Conservation (phyloP, 2,113 vertebrate species). For the Sylvicapra grimmia region DNA sequence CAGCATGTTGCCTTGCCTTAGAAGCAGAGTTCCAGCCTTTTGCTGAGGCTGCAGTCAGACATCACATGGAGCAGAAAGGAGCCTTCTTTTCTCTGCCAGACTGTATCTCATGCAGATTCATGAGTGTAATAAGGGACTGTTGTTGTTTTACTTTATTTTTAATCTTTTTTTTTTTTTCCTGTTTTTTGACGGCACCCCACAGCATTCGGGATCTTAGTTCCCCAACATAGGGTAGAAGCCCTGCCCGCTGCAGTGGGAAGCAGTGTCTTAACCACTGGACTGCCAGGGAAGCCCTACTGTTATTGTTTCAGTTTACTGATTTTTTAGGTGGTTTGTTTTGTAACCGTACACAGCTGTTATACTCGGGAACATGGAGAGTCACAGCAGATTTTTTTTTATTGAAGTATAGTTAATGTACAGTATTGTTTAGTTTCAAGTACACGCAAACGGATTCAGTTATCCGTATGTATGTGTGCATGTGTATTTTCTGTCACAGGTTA, state of each 20-base stretch:
- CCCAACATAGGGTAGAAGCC: not conserved
- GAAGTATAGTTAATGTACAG: not conserved
- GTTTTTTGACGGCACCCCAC: not conserved
- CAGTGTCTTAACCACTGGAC: not conserved
- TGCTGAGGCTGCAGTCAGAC: not conserved
- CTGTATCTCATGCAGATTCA: not conserved
- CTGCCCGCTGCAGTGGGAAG: not conserved
- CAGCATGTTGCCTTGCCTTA: not conserved
- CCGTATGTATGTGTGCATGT: rapidly evolving
- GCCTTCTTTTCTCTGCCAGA: not conserved
- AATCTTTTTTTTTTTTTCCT: not conserved
- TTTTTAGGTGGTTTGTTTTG: not conserved
- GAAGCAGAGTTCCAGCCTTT: not conserved
- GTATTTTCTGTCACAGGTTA: not conserved
- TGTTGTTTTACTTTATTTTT: not conserved
- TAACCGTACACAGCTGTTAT: not conserved
- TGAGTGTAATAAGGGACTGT: not conserved
- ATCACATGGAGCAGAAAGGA: not conserved
- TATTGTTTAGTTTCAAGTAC: not conserved
- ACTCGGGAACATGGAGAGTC: not conserved
- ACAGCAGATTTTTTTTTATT: not conserved
- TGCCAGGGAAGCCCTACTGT: not conserved
- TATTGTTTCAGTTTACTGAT: not conserved
- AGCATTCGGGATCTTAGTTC: not conserved
- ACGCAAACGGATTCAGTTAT: not conserved